These are phyloP conservation scores for Hippocampus barbouri DNA, from an alignment of 2,113 vertebrate genomes.

Conservation along the genomic window DNA sequence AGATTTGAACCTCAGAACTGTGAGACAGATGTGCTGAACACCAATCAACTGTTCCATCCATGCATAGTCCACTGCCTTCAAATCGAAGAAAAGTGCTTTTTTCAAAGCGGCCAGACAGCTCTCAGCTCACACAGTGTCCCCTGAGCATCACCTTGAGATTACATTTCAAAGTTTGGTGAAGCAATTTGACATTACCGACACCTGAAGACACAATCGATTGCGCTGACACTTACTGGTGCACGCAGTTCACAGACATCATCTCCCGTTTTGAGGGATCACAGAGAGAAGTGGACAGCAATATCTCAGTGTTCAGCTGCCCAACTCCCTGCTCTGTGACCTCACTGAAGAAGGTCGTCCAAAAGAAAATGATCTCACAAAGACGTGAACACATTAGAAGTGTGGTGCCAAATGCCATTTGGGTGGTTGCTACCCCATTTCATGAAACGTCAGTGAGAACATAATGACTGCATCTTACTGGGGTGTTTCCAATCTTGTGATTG, in stretches of 20 bases:
- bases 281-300: background rate
- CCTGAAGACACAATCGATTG: slow-evolving; percentile 1
- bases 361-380: background rate
- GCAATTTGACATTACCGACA: background rate
- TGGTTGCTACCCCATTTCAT: background rate
- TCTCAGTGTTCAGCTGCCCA: background rate
- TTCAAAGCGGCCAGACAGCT: background rate
- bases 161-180: background rate
- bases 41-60: background rate
- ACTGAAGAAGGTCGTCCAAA: background rate
- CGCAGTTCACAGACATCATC: slow-evolving; percentile 3
- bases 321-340: slow-evolving; percentile 5
- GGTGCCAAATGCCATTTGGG: background rate
- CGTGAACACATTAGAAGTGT: background rate
- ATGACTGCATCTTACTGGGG: background rate
- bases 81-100: background rate
- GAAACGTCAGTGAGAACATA: background rate
- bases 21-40: background rate
- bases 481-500: background rate
- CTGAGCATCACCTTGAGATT: background rate
- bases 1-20: background rate
- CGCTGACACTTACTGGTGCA: background rate
- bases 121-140: background rate
- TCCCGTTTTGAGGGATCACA: background rate
- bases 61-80: background rate